Evolutionary conservation across 2,113 vertebrate species (phyloP), one percentile per base, ranked within the genome.

Genomic region (Corvus hawaiiensis): DNA sequence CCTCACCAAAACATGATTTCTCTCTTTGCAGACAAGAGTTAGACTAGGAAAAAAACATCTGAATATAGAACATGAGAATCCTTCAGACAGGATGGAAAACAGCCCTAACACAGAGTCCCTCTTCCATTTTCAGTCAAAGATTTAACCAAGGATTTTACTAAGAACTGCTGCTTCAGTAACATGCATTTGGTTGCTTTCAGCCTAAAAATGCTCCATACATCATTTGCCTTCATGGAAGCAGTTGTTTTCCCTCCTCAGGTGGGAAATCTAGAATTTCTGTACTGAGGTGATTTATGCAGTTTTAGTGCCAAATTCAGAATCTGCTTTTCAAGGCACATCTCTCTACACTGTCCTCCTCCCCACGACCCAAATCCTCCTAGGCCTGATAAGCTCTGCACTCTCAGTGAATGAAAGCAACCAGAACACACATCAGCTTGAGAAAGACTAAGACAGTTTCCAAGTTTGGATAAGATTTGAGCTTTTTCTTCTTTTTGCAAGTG

Each of bases 101-200:
- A 35, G 43, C 16, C 16, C n/a, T 75, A 72, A 23, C 6, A 44
- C 7, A 51, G 81, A 61, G 30, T 35, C 12, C 13, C 22, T 44
- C 75, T 72, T 61, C 54, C 16, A 41, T 71, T 89, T 90, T 49
- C 84, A 81, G 76, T 17, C 12, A 41, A 67, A 51, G 10, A 16
- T 68, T 78, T 41, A 91, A 51, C 14, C 22, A 82, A 71, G n/a
- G 55, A 51, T 62, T 84, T 82, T 41, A 54, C 51, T 52, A 58
- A 37, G n/a, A 73, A 9, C 20, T 66, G 61, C 28, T 43, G 35
- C 55, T 74, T 76, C 55, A 93, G 27, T 35, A 58, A 54, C 14
- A 43, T 3, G 24, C 30, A 46, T 73, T 94, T 88, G 68, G 85
- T 77, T 90, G 90, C 79, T 84, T 92, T 73, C 83, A 93, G 63